Base-by-base conservation (phyloP, 2,797 vertebrate genomes). In the Loriculus beryllinus region DNA sequence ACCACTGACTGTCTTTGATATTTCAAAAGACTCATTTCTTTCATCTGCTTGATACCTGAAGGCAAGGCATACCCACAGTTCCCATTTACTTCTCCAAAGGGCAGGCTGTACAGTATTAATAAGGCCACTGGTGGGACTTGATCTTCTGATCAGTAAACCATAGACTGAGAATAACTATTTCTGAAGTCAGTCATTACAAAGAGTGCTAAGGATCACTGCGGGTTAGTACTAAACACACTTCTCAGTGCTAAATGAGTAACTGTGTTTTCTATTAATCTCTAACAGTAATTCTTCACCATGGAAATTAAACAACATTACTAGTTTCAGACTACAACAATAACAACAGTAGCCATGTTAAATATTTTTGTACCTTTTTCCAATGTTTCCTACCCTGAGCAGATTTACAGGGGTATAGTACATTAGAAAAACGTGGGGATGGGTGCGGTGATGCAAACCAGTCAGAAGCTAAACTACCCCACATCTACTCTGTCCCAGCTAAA, bases 231-330 rank as follows among this genome's bases (percentile, higher is more conserved):
- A 90, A 90, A 79, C 43, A 79, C 87, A 71, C 42, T 65, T 81
- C 57, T 43, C 35, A 1, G 22, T 23, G 26, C 39, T 85, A 80
- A 93, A 72, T 78, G 10, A 57, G 33, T 88, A 88, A 86, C 20
- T n/a, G 14, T 86, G 40, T 79, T 91, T 95, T 72, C 51, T 83
- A 19, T 81, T 93, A 86, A 92, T 76, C 80, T 63, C 70, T 49
- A 84, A 81, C 16, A 63, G 40, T 51, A 62, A 83, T 90, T 70
- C 54, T 72, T 83, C 62, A 59, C 37, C 5, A 45, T 69, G 59
- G 47, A 88, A 93, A 94, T 88, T 39, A 91, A 92, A 86, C 51
- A 92, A 60, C 35, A 65, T 45, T 56, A 72, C 15, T 69, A 49
- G 48, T 76, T 92, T 78, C 63, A 74, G 76, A 56, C 33, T 79